These are phyloP conservation scores for Tipula vernalis DNA, from an alignment of 2,888 invertebrate genomes.

Conservation along the genomic window DNA sequence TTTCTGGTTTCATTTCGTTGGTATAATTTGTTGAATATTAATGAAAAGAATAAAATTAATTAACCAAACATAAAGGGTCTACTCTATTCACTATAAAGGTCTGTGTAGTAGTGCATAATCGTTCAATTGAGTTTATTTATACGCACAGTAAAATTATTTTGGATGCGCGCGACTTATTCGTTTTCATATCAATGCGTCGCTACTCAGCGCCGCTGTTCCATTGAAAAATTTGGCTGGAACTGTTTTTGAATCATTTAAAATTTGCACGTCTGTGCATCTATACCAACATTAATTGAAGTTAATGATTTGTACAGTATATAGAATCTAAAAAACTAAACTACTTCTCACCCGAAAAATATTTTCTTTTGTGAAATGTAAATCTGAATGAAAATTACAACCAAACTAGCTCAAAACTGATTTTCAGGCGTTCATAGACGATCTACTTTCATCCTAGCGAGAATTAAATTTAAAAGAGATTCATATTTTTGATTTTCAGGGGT, in stretches of 20 bases:
- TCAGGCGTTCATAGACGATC: too few relatives aligned
- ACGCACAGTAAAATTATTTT: not conserved
- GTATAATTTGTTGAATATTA: not conserved
- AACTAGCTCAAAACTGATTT: too few relatives aligned
- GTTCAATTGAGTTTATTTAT: not conserved
- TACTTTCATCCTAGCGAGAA: too few relatives aligned
- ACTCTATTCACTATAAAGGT: not conserved
- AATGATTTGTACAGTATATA: not conserved
- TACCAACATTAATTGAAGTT: not conserved
- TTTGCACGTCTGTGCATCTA: not conserved
- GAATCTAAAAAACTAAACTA: too few relatives aligned
- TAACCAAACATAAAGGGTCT: not conserved
- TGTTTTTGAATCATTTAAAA: not conserved
- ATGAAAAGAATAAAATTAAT: not conserved
- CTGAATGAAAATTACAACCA: too few relatives aligned
- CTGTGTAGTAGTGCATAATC: not conserved
- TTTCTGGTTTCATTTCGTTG: not conserved
- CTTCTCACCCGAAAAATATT: too few relatives aligned
- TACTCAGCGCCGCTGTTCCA: not conserved
- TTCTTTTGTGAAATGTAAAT: too few relatives aligned
- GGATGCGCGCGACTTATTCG: not conserved
- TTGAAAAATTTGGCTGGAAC: not conserved
- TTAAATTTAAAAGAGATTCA: too few relatives aligned
- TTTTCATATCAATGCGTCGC: not conserved
- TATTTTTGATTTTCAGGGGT: too few relatives aligned